Conservation (phyloP, 2,797 vertebrate genomes). For the Enoplosus armatus region DNA sequence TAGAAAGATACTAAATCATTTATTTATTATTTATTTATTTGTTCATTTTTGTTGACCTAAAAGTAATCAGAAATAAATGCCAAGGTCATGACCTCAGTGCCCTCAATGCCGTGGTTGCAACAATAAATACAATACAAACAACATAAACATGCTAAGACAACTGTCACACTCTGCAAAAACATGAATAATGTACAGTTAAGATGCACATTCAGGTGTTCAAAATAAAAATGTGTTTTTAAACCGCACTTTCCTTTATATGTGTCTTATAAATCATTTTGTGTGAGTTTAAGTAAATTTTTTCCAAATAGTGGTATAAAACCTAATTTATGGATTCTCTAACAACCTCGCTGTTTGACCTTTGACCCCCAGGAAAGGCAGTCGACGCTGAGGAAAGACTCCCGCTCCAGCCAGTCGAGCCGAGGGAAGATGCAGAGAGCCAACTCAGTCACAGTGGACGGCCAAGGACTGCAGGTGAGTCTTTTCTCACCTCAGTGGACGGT, state of each 20-base stretch:
- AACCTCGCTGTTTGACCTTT: conserved; percentile 34
- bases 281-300: too few relatives aligned
- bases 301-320: too few relatives aligned
- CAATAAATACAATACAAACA: background rate
- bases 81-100: background rate
- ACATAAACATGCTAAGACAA: background rate
- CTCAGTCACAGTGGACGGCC: conserved; percentile 93
- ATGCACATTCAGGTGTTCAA: background rate
- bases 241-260: background rate
- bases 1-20: background rate
- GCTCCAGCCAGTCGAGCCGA: conserved; percentile 87
- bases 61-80: background rate
- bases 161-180: background rate
- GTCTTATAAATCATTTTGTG: background rate
- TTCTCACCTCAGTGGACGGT: background rate
- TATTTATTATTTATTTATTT: background rate
- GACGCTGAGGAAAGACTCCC: conserved; percentile 91
- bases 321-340: background rate
- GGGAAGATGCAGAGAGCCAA: conserved; percentile 95
- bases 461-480: conserved; percentile 91
- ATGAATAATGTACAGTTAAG: background rate
- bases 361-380: conserved; percentile 89
- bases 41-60: background rate
- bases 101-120: background rate
- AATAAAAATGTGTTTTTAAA: background rate